phyloP scores from a whole-genome alignment of 2,888 invertebrate genomes.

The Tenthredo mesomela region DNA sequence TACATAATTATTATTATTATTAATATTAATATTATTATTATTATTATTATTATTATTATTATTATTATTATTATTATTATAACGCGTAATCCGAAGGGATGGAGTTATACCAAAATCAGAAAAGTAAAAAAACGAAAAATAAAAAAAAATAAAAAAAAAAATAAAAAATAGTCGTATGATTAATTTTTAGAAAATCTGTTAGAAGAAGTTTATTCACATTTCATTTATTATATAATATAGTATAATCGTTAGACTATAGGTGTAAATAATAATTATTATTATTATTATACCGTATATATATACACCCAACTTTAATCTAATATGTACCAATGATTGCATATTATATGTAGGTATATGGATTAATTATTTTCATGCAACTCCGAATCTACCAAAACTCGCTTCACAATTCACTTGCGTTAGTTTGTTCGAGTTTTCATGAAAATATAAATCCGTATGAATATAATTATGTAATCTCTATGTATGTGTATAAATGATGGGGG shows the following conservation, averaged over 20 bases:
- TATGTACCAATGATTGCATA: neutral
- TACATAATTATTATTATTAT: slow-evolving; percentile 11
- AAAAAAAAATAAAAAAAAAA: neutral
- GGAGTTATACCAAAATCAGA: slow-evolving; percentile 47
- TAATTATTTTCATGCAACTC: neutral
- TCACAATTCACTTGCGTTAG: too few relatives aligned
- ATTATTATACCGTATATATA: neutral
- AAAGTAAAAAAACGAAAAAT: neutral
- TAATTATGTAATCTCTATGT: neutral
- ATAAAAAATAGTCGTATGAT: neutral
- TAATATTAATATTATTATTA: neutral
- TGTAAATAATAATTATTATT: neutral
- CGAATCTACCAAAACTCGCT: too few relatives aligned
- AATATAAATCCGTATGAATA: neutral
- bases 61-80: neutral
- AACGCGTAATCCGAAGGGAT: neutral
- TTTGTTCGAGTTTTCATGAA: too few relatives aligned
- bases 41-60: neutral
- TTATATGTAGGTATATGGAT: neutral
- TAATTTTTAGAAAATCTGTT: slow-evolving; percentile 26
- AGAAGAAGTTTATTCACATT: slow-evolving; percentile 28
- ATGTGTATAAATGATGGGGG: neutral
- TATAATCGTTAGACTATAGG: slow-evolving; percentile 21
- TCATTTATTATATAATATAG: neutral
- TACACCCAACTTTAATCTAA: neutral